These are phyloP conservation scores for Lasioglossum oenotherae DNA, from an alignment of 2,888 invertebrate species.

Conservation along the genomic window DNA sequence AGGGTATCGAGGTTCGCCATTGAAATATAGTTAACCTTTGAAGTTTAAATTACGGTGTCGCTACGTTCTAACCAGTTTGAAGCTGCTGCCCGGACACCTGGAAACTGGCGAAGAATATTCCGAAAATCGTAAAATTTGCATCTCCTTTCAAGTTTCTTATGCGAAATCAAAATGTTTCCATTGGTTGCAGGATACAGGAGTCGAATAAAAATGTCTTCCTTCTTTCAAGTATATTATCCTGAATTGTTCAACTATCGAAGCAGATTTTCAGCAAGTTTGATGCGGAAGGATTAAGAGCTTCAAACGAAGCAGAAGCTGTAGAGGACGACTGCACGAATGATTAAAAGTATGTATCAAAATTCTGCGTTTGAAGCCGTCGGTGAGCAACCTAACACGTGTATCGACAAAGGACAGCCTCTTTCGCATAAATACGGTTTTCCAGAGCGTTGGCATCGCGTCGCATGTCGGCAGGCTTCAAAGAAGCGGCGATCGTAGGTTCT, in stretches of 20 bases:
- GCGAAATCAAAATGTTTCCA: too few species aligned
- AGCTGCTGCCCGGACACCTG: background rate
- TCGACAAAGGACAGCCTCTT: background rate
- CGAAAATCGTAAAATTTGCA: too few species aligned
- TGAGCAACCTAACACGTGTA: background rate
- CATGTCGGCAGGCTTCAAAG: background rate
- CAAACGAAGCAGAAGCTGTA: background rate
- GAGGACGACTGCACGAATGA: background rate
- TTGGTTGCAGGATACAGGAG: too few species aligned
- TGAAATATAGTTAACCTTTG: background rate
- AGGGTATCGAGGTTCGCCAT: background rate
- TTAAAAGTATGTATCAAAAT: background rate
- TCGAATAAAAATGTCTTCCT: too few species aligned
- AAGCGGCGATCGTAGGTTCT: background rate
- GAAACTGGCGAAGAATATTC: background rate
- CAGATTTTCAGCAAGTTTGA: background rate
- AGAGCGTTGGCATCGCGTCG: background rate
- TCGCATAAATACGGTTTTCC: background rate
- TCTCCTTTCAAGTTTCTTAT: too few species aligned
- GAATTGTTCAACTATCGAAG: too few species aligned
- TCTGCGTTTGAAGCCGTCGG: background rate
- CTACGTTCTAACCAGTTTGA: background rate
- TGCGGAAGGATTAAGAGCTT: background rate
- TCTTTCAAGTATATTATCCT: too few species aligned
- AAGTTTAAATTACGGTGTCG: background rate